phyloP scores from a whole-genome alignment of 1,140 invertebrate species.

The Drosophila miranda region DNA sequence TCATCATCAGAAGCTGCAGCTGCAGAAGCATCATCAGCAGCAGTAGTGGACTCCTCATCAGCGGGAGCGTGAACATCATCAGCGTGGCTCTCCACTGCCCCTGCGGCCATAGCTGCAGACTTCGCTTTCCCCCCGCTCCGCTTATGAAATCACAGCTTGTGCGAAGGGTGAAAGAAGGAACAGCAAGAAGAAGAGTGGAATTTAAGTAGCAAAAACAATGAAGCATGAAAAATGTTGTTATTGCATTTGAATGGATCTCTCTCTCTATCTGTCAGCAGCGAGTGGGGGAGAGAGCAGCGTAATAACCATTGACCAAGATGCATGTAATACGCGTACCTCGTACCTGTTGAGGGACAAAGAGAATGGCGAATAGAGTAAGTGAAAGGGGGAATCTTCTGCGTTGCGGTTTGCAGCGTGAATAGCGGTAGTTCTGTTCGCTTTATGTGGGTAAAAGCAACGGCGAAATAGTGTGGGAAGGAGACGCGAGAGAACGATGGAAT shows the following conservation, averaged over 20 bases:
- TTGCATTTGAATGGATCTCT: constrained; percentile 46
- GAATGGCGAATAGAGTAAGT: constrained; percentile 38
- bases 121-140: not conserved
- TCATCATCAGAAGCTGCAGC: constrained; percentile 25
- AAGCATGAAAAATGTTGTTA: constrained; percentile 41
- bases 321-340: not conserved
- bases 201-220: constrained; percentile 50
- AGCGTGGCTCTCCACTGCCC: constrained; percentile 62
- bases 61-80: constrained; percentile 47
- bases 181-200: constrained; percentile 27
- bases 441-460: no score
- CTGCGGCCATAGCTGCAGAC: constrained; percentile 2
- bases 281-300: constrained; percentile 6
- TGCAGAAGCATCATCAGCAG: constrained; percentile 25
- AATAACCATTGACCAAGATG: constrained; percentile 25
- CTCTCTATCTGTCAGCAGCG: constrained; percentile 17
- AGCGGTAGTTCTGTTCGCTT: not conserved
- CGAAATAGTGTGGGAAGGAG: no score
- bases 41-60: constrained; percentile 36
- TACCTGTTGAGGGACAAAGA: constrained; percentile 32
- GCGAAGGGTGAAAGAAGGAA: not conserved
- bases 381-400: constrained; percentile 21
- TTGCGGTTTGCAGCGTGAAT: constrained; percentile 7
- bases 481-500: no score
- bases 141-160: constrained; percentile 42